These are phyloP conservation scores for Lacanobia wlatinum DNA, from an alignment of 2,888 invertebrate species.

Conservation along the genomic window DNA sequence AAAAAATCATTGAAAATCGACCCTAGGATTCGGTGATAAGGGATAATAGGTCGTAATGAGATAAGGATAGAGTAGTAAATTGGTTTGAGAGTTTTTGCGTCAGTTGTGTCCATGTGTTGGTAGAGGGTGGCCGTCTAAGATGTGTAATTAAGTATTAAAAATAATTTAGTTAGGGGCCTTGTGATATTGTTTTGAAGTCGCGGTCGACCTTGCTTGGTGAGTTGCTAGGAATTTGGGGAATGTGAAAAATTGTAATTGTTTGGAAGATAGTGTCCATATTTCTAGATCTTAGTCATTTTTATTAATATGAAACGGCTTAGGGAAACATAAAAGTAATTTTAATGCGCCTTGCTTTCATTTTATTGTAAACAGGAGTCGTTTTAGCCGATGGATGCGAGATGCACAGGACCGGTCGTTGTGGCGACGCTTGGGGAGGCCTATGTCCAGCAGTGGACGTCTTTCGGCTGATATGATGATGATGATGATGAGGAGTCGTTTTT, in stretches of 20 bases:
- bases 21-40: constrained; percentile 32
- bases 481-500: too few relatives aligned
- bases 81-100: not conserved
- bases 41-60: constrained; percentile 32
- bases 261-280: not conserved
- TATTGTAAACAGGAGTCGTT: too few relatives aligned
- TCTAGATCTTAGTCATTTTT: too few relatives aligned
- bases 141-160: constrained; percentile 28
- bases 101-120: constrained; percentile 53
- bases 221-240: constrained; percentile 24
- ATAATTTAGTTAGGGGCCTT: constrained; percentile 23
- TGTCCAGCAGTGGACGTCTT: too few relatives aligned
- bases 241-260: too few relatives aligned
- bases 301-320: not conserved
- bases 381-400: too few relatives aligned
- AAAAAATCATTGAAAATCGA: constrained; percentile 42
- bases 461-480: too few relatives aligned
- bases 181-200: constrained; percentile 21
- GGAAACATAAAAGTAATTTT: not conserved
- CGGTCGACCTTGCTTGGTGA: constrained; percentile 47
- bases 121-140: constrained; percentile 51
- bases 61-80: constrained; percentile 30
- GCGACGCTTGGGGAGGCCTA: too few relatives aligned
- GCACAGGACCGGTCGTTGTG: too few relatives aligned
- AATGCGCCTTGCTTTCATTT: too few relatives aligned